Conservation (phyloP, 1,140 invertebrate species). For the Sweltsa coloradensis region DNA sequence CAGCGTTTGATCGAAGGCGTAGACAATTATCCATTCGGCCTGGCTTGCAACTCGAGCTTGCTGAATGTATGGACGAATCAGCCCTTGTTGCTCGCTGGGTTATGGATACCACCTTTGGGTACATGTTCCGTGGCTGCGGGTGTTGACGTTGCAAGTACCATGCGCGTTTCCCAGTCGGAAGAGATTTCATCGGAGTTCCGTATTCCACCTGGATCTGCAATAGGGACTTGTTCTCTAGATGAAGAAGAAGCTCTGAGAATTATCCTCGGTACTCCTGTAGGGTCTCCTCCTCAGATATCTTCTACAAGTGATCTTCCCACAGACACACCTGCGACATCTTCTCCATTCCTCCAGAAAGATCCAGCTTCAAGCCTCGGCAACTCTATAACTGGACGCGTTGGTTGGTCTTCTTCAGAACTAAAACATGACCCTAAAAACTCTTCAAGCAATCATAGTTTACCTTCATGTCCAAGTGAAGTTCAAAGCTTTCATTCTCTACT, state of each 20-base stretch:
- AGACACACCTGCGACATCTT: no score
- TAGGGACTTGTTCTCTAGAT: no score
- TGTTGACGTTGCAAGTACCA: constrained; percentile 60
- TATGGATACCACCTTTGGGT: constrained; percentile 67
- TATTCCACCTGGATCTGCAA: no score
- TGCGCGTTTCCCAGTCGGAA: no score
- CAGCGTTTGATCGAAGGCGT: constrained; percentile 62
- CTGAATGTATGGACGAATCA: constrained; percentile 80
- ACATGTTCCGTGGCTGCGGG: constrained; percentile 48
- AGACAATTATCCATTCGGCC: constrained; percentile 60
- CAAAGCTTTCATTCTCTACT: constrained; percentile 35
- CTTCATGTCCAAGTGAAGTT: constrained; percentile 11
- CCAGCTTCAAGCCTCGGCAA: constrained; percentile 38
- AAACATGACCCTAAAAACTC: no score
- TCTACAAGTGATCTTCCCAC: no score
- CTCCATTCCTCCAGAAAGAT: no score
- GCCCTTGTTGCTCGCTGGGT: constrained; percentile 70
- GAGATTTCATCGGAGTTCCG: no score
- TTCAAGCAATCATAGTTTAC: neutral
- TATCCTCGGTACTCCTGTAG: constrained; percentile 16
- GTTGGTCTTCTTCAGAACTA: constrained; percentile 51
- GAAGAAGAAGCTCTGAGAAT: constrained; percentile 24
- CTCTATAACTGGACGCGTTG: constrained; percentile 44
- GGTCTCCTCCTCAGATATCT: constrained; percentile 1
- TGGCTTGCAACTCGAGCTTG: constrained; percentile 77